Percentiles rank a stretch among this genome's conserved stretches.
phyloP scores from a whole-genome alignment of 2,888 invertebrate genomes.

The Zhuqinia jingwanae region DNA sequence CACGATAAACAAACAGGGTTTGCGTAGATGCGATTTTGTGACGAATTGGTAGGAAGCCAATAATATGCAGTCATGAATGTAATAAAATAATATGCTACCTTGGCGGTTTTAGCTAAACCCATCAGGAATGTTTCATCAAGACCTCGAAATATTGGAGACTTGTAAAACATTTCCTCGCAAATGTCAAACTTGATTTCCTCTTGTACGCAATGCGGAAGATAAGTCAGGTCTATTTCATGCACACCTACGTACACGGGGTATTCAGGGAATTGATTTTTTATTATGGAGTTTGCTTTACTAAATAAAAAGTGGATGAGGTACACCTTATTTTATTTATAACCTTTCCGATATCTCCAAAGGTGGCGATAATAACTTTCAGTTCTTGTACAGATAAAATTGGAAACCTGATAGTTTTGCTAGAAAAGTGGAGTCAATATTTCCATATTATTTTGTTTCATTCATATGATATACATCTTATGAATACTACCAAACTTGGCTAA shows the following conservation, averaged over 20 bases:
- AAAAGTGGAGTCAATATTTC: neutral
- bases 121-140: conserved; percentile 74
- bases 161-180: conserved; percentile 77
- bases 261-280: neutral
- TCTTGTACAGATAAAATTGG: conserved; percentile 67
- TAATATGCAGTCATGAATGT: neutral
- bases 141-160: conserved; percentile 75
- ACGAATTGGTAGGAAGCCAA: neutral
- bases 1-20: no score
- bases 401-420: conserved; percentile 63
- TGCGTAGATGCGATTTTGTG: neutral
- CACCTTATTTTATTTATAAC: conserved; percentile 45
- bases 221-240: conserved; percentile 62
- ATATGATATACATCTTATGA: neutral
- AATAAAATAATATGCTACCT: conserved; percentile 35
- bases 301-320: neutral
- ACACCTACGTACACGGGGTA: conserved; percentile 31
- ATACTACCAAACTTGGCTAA: neutral
- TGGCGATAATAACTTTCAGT: conserved; percentile 72
- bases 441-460: neutral
- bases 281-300: neutral
- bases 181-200: conserved; percentile 72
- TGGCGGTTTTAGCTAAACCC: conserved; percentile 63
- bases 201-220: conserved; percentile 60
- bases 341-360: conserved; percentile 76